Base-by-base conservation (phyloP, 2,888 invertebrate species). In the Rhagophthalmus giganteus region DNA sequence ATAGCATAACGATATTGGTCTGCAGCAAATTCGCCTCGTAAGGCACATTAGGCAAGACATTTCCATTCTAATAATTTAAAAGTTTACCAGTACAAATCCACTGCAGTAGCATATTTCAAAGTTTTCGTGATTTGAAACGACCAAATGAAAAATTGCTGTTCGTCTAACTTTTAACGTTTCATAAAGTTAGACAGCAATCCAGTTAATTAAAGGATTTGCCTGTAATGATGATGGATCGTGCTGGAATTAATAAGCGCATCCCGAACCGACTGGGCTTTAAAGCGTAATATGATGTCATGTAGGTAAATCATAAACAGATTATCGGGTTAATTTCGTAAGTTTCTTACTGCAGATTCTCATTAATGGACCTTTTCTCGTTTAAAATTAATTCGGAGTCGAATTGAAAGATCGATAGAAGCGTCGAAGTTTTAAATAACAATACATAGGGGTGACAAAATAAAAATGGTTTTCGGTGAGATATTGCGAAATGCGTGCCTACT, bases 171-270 rank as follows among this genome's bases (percentile, higher is more conserved):
- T 65, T 64, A 65, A 61, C 60, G 53, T 61, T 57, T 60, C 60
- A 57, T 58, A 63, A 66, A 65, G 65, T 69, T 66, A 63, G 66
- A 65, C 67, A 65, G 64, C 61, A 60, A 62, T 63, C 58, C 61
- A 63, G 62, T 64, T 69, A 68, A 69, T 69, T 67, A 68, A 66
- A 63, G 66, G 65, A 67, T 68, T 67, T 64, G 58, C 64, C 62
- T 61, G 61, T 66, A 68, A 68, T 64, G 67, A 66, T 69, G 69
- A 69, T 68, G 64, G 65, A 69, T 68, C 62, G 64, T 65, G 58
- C 41, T 46, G 55, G 60, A 67, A 67, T 68, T 68, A 67, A 69
- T 67, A 67, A 61, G 59, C 59, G 60, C 56, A 57, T 52, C 44
- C 52, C 42, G 47, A 49, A 38, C 52, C 50, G 51, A 49, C 46